Percentiles rank a stretch among this genome's conserved stretches.
Evolutionary conservation across 2,113 vertebrate species (phyloP).

Genomic region (Mystacornis crossleyi): DNA sequence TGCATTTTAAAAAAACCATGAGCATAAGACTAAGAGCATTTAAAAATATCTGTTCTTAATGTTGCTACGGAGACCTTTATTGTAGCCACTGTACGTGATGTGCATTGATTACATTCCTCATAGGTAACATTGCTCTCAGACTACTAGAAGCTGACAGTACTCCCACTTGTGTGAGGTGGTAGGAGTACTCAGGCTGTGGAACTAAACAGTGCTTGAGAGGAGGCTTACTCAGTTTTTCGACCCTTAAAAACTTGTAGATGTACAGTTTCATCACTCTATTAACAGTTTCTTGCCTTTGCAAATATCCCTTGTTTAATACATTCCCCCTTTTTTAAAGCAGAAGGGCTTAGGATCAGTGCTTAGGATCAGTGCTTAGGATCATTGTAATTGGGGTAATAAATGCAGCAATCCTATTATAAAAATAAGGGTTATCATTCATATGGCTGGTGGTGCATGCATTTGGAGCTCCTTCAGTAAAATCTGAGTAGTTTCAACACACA

Average conservation of each 20-base stretch:
- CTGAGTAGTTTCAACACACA: neutral
- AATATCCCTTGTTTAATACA: neutral
- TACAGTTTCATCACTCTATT: neutral
- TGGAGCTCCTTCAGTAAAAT: neutral
- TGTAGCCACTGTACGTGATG: neutral
- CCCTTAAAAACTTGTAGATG: neutral
- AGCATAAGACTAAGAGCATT: neutral
- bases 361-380: neutral
- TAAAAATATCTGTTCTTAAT: constrained; percentile 53
- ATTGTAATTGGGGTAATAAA: neutral
- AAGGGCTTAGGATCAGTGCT: neutral
- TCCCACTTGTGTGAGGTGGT: neutral
- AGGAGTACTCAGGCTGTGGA: neutral
- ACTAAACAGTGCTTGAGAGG: neutral
- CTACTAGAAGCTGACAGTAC: neutral
- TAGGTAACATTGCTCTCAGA: neutral
- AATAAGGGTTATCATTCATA: neutral
- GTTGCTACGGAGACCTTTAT: constrained; percentile 50
- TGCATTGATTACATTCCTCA: neutral
- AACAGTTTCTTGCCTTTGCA: neutral
- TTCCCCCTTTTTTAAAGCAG: neutral
- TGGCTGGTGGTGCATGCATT: neutral
- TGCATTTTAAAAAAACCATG: neutral
- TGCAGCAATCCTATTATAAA: neutral
- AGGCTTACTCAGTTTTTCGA: neutral